Evolutionary conservation across 2,113 vertebrate genomes (phyloP).

Genomic region (Haplochromis burtoni): DNA sequence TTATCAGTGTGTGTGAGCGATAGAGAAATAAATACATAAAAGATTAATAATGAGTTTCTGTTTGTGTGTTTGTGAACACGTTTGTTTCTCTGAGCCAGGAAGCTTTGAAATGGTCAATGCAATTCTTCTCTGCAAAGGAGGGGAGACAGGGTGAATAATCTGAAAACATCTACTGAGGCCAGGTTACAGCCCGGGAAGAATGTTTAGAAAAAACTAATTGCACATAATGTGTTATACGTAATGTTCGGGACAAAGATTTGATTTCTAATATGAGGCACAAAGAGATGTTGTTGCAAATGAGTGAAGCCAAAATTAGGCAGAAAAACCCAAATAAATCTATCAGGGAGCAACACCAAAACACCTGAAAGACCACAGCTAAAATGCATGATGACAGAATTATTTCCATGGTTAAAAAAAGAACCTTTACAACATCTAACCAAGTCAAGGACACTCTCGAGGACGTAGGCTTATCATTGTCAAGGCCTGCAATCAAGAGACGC

Average conservation of each 20-base stretch:
- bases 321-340: not conserved
- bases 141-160: not conserved
- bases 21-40: not conserved
- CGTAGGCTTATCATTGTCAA: not conserved
- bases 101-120: conserved; percentile 20
- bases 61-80: not conserved
- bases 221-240: not conserved
- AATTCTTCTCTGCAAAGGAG: not conserved
- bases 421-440: not conserved
- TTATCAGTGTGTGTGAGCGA: not conserved
- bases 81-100: not conserved
- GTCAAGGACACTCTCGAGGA: not conserved
- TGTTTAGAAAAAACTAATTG: not conserved
- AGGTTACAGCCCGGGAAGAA: not conserved
- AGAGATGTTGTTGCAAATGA: not conserved
- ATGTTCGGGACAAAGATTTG: not conserved
- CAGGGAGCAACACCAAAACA: not conserved
- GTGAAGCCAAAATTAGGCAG: not conserved
- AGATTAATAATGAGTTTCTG: not conserved
- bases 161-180: not conserved
- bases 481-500: not conserved
- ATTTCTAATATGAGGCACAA: not conserved
- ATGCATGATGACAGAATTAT: not conserved
- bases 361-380: not conserved
- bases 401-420: not conserved